Percentiles rank a stretch among this genome's conserved stretches.
These are phyloP conservation scores for Eumerus sabulonum DNA, from an alignment of 2,888 invertebrate genomes.

Conservation along the genomic window DNA sequence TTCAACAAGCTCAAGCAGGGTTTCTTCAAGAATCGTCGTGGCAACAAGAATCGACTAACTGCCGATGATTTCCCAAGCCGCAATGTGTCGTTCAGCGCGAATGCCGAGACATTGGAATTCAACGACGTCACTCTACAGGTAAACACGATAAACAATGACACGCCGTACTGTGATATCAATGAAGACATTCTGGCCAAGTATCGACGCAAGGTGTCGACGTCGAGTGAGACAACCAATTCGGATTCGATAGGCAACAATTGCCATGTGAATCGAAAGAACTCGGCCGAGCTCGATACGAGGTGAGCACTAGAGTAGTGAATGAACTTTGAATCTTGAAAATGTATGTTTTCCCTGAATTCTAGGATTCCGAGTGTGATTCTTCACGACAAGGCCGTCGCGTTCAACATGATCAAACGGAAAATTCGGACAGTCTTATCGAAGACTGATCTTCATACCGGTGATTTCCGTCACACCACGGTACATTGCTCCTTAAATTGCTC, in stretches of 20 bases:
- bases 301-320: conserved; percentile 70
- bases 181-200: conserved; percentile 98
- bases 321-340: neutral
- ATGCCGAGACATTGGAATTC: conserved; percentile 71
- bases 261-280: conserved; percentile 71
- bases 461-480: conserved; percentile 82
- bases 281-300: conserved; percentile 77
- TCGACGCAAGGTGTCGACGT: conserved; percentile 83
- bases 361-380: conserved; percentile 72
- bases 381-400: conserved; percentile 74
- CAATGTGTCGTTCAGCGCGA: conserved; percentile 75
- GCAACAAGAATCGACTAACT: conserved; percentile 77
- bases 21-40: conserved; percentile 83
- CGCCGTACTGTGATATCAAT: conserved; percentile 83
- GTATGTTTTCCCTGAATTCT: conserved; percentile 22
- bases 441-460: conserved; percentile 88
- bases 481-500: conserved; percentile 61
- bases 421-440: conserved; percentile 93
- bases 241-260: conserved; percentile 77
- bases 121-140: conserved; percentile 46
- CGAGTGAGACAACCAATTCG: conserved; percentile 80
- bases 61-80: conserved; percentile 70
- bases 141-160: conserved; percentile 56
- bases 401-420: conserved; percentile 85
- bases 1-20: conserved; percentile 87